Evolutionary conservation across 1,140 invertebrate species (phyloP).

Genomic region (Anthonomus grandis): DNA sequence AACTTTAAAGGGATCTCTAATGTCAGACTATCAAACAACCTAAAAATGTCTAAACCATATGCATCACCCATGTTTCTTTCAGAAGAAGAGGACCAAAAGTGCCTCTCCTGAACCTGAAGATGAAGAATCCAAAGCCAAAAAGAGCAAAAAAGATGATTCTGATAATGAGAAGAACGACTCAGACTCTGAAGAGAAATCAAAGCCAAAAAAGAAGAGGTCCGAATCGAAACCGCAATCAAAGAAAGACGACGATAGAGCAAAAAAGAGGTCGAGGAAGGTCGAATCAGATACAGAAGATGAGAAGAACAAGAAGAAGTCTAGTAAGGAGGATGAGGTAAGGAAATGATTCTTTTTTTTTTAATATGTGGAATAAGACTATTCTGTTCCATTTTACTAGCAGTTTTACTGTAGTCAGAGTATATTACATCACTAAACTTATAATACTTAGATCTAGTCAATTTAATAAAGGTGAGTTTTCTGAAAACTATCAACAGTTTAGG

Average conservation of each 20-base stretch:
- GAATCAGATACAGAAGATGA: conserved; percentile 39
- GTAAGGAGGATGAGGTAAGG: conserved; percentile 23
- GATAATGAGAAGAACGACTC: conserved; percentile 36
- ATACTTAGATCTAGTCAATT: no score
- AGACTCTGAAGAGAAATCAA: conserved; percentile 29
- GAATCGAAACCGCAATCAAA: conserved; percentile 26
- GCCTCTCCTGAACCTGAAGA: conserved; percentile 32
- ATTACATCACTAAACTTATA: no score
- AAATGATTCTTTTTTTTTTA: conserved; percentile 7
- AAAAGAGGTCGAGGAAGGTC: conserved; percentile 51
- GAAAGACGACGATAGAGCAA: conserved; percentile 37
- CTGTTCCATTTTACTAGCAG: no score
- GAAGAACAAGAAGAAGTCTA: conserved; percentile 23
- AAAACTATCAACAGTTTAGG: no score
- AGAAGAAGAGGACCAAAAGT: conserved; percentile 30
- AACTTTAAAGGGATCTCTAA: no score
- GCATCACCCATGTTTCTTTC: no score
- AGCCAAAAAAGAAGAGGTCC: conserved; percentile 29
- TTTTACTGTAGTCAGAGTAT: no score
- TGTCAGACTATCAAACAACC: no score
- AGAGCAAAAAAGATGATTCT: conserved; percentile 26
- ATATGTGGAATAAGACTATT: conserved; percentile 1
- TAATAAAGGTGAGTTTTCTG: no score
- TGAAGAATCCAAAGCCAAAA: conserved; percentile 32
- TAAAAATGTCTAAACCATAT: no score